Evolutionary conservation across 2,888 invertebrate species (phyloP), one percentile per base, ranked within the genome.

Genomic region (Melieria omissa): DNA sequence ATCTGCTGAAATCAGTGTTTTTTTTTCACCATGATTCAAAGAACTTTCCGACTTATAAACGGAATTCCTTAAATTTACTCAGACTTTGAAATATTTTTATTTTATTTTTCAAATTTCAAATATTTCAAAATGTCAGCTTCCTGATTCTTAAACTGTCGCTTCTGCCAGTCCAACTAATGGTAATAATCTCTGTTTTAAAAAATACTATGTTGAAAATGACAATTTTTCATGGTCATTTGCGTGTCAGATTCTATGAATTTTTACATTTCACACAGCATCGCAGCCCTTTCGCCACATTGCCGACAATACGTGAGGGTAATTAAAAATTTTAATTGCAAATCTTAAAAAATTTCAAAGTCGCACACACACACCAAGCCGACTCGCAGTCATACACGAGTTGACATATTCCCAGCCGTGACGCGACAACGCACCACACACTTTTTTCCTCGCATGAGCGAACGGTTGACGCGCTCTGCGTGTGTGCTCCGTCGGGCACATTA

Each of bases 311-410:
- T 4, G 70, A 58, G 69, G 65, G 80, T 77, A 80, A 80, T 81
- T 80, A 81, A 81, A 81, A 78, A 74, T 65, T 76, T 75, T 75
- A 79, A 78, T 80, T 80, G 78, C 79, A 81, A 80, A 82, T 81
- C 81, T 81, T 79, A 75, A 29, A 71, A 71, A 64, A 67, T 74
- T 16, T 58, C 66, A 71, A 74, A 73, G 73, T 61, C 65, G 10
- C 62, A 46, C 1, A 14, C 7, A 49, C 29, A 49, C 8, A 58
- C 14, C 5, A 41, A 5, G 45, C 46, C 54, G 41, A 63, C 47
- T 61, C 8, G 44, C 8, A 42, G 6, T 52, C 41, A 54, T 44
- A 65, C 44, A 10, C 44, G 52, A 29, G 29, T 29, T 29, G 29
- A 29, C 29, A 29, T 29, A 29, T 29, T 29, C 2, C 29, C 29